Evolutionary conservation across 2,113 vertebrate species (phyloP).

Genomic region (Nothocercus nigrocapillus): DNA sequence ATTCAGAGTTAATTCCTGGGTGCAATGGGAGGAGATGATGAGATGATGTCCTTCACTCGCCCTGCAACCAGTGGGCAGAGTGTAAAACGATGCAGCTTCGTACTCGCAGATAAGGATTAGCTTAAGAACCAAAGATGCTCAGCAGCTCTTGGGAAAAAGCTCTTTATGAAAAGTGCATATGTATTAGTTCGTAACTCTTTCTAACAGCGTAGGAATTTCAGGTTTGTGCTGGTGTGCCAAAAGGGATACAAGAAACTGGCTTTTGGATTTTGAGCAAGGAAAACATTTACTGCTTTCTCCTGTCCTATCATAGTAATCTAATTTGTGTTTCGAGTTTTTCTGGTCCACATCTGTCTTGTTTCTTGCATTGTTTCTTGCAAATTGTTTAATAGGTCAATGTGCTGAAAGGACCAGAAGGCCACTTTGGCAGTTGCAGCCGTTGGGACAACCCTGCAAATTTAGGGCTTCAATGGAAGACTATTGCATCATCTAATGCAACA

Average conservation of each 20-base stretch:
- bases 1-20: slow-evolving; percentile 26
- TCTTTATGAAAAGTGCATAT: not conserved
- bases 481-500: not conserved
- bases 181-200: not conserved
- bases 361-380: not conserved
- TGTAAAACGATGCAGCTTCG: not conserved
- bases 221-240: not conserved
- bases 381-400: rapidly evolving
- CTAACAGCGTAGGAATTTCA: not conserved
- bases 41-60: not conserved
- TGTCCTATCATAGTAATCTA: not conserved
- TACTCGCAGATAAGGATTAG: not conserved
- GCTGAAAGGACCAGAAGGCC: not conserved
- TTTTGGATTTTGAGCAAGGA: not conserved
- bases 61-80: slow-evolving; percentile 1
- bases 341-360: not conserved
- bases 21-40: slow-evolving; percentile 22
- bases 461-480: not conserved
- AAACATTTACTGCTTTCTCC: not conserved
- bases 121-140: not conserved
- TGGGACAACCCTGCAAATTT: not conserved
- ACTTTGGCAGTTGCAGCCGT: not conserved
- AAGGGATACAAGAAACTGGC: not conserved
- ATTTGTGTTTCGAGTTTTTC: not conserved
- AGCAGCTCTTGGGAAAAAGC: not conserved